phyloP scores from a whole-genome alignment of 1,140 invertebrate genomes.

The Aleiodes sp. region DNA sequence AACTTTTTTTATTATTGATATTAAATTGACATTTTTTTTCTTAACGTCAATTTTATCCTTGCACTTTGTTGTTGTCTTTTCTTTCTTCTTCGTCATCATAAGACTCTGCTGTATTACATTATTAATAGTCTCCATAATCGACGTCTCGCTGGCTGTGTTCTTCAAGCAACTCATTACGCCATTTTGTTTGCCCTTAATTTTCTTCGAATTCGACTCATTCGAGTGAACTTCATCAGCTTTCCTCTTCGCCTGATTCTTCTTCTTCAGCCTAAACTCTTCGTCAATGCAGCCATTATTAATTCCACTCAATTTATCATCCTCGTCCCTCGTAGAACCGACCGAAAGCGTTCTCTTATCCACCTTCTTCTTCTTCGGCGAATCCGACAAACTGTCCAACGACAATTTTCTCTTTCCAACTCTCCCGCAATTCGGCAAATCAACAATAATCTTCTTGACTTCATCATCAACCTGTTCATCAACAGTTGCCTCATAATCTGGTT shows the following conservation, averaged over 20 bases:
- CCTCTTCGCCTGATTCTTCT: constrained; percentile 51
- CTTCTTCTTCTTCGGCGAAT: constrained; percentile 55
- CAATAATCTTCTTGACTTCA: constrained; percentile 14
- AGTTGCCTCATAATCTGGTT: constrained; percentile 60
- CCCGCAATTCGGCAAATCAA: constrained; percentile 65
- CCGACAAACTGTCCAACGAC: constrained; percentile 56
- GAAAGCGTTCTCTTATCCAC: constrained; percentile 56
- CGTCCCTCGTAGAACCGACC: constrained; percentile 48
- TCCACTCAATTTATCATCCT: constrained; percentile 19
- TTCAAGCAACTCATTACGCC: constrained; percentile 43
- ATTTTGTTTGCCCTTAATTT: constrained; percentile 43
- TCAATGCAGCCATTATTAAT: constrained; percentile 28
- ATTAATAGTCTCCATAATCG: constrained; percentile 62
- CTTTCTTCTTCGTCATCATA: constrained; percentile 59
- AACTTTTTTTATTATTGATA: constrained; percentile 66
- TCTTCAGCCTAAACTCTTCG: constrained; percentile 47
- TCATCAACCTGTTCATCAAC: constrained; percentile 45
- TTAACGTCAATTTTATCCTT: constrained; percentile 42
- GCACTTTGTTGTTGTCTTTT: constrained; percentile 44
- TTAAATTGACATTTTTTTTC: constrained; percentile 45
- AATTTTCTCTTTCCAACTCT: constrained; percentile 64
- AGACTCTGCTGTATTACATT: constrained; percentile 59
- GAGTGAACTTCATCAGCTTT: constrained; percentile 37
- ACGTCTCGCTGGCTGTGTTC: constrained; percentile 54
- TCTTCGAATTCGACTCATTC: constrained; percentile 43